Evolutionary conservation across 2,888 invertebrate species (phyloP), one percentile per base, ranked within the genome.

Genomic region (Tachina lurida): DNA sequence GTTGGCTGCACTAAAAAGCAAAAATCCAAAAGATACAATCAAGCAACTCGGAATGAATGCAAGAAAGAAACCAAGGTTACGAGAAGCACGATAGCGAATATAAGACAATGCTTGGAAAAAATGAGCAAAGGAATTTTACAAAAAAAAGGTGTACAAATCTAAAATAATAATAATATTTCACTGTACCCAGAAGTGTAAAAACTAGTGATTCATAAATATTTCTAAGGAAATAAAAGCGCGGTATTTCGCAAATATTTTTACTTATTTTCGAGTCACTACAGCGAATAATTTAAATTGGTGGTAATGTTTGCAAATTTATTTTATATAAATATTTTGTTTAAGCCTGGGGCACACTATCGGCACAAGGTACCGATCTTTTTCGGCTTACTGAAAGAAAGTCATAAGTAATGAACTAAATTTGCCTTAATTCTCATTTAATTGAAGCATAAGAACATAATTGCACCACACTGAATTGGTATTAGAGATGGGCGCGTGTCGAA

Each of bases 31-130:
- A 67, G 70, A 62, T 63, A 63, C 58, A 60, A 62, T 31, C 54
- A 54, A 71, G 39, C 49, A 58, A 67, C 10, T 60, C 19, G 41
- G 47, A 13, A 77, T 65, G 49, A 31, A 45, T 10, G 58, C 2
- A 65, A 62, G 78, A 62, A 70, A 62, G 49, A 47, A 31, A 74
- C 58, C 80, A 80, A 80, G 80, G 73, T 80, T 67, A 74, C 73
- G 7, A 31, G 31, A 31, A 31, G 7, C 7, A 7, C 7, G 5
- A 2, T 31, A 52, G 60, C 52, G 43, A n/a, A 49, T 0, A 15
- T 0, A 7, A 2, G 41, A 54, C 60, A 43, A 63, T 31, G 31
- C 7, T 31, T 31, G 19, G 12, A 15, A 17, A 49, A 58, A 39
- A 39, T 19, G 13, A 1, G 8, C 4, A 62, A 54, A n/a, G 12